Conservation (phyloP, 2,888 invertebrate genomes). For the Drepana falcataria region DNA sequence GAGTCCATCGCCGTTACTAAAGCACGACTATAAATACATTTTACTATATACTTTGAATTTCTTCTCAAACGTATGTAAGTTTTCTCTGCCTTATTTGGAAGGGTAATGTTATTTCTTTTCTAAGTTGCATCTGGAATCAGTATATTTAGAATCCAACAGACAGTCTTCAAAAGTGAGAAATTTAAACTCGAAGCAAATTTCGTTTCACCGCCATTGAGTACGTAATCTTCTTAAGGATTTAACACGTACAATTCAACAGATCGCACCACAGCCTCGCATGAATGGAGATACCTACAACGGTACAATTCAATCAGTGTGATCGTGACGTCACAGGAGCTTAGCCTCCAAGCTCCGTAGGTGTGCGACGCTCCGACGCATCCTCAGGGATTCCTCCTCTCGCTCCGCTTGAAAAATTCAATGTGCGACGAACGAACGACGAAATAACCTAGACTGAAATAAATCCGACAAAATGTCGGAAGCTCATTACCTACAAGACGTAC, state of each 20-base stretch:
- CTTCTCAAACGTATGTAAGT: no score
- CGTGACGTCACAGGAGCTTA: constrained; percentile 29
- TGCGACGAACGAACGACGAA: constrained; percentile 24
- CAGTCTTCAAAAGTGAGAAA: no score
- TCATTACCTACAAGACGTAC: constrained; percentile 1
- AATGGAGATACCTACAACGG: constrained; percentile 5
- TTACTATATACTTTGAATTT: no score
- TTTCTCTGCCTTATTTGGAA: no score
- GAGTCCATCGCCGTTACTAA: no score
- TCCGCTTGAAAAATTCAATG: constrained; percentile 64
- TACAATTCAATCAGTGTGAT: constrained; percentile 44
- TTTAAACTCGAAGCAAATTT: neutral
- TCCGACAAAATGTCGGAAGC: constrained; percentile 2
- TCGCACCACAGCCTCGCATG: constrained; percentile 1
- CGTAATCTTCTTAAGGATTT: neutral
- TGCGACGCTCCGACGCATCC: constrained; percentile 49
- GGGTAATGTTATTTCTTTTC: no score
- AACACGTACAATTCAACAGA: constrained; percentile 1
- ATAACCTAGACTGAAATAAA: constrained; percentile 16
- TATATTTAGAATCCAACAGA: no score
- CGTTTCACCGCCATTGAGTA: neutral
- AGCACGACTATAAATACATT: no score
- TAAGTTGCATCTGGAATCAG: no score
- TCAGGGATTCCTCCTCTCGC: constrained; percentile 47
- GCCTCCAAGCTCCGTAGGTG: constrained; percentile 50